Evolutionary conservation across 1,140 invertebrate species (phyloP), one percentile per base, ranked within the genome.

Genomic region (Maniola jurtina): DNA sequence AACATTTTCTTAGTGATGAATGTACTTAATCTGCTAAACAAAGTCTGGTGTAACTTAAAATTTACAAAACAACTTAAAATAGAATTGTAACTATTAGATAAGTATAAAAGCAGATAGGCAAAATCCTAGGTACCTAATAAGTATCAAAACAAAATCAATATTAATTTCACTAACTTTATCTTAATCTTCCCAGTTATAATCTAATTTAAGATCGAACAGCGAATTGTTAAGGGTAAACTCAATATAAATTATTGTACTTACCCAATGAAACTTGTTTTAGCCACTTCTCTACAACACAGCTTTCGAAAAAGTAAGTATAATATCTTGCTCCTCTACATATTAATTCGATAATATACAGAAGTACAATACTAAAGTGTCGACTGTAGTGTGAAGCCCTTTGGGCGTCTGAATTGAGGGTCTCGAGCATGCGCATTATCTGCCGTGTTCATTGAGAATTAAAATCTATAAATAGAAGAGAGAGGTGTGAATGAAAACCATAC

Each of bases 1-100:
- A 84, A 60, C 80, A 87, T 86, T 52, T 68, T 82, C 64, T 52
- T 16, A 25, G 4, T 25, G 25, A 25, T 25, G 48, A 6, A 5
- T 11, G 13, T 45, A n/a, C n/a, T n/a, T n/a, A 13, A 45, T 54
- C 45, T 38, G 47, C 60, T 54, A 40, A 25, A 36, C 35, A 40
- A 38, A 50, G 40, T 52, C 33, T 38, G 13, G 11, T 54, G 10
- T 35, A 8, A 40, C 47, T 45, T 6, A 8, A 8, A 52, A 3
- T 9, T 52, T n/a, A n/a, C 7, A 7, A 25, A 25, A 52, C 42
- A 6, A 16, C 48, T 52, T 25, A 52, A 52, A 52, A 16, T 0
- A 52, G 3, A 52, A 25, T n/a, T n/a, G n/a, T n/a, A 52, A 14
- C 1, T 25, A 52, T 3, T 7, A 9, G 6, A 25, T 11, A 13